phyloP scores from a whole-genome alignment of 2,113 vertebrate genomes.

The Herpailurus yagouaroundi region DNA sequence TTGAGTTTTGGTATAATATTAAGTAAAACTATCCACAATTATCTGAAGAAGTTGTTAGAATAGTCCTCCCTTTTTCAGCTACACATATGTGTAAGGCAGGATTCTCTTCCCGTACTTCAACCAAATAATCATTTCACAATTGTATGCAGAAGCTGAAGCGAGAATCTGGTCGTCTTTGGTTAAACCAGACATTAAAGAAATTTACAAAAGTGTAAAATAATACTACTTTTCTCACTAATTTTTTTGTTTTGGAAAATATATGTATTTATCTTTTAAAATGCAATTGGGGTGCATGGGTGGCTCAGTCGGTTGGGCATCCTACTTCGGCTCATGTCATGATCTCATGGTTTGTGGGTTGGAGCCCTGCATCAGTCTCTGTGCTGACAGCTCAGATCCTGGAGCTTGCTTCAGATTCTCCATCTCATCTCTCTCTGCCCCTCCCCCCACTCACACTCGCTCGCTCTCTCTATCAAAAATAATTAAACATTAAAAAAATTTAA shows the following conservation, averaged over 20 bases:
- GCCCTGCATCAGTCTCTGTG: too few species aligned
- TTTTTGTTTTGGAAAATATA: background rate
- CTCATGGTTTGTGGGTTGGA: too few species aligned
- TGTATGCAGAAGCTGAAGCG: background rate
- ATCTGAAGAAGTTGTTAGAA: background rate
- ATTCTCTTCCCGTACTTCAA: background rate
- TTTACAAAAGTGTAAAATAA: background rate
- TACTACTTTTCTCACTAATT: background rate
- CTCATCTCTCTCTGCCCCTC: too few species aligned
- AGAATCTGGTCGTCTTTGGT: background rate
- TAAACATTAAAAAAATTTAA: background rate
- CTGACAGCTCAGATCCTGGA: too few species aligned
- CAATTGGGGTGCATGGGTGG: background rate
- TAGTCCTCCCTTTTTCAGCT: background rate
- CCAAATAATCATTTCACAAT: background rate
- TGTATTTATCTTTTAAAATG: background rate
- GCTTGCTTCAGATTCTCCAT: too few species aligned
- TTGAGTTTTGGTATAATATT: background rate
- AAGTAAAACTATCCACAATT: background rate
- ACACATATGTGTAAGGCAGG: background rate
- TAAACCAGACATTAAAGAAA: background rate
- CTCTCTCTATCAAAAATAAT: too few species aligned
- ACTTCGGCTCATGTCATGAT: too few species aligned
- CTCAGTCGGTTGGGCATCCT: too few species aligned
- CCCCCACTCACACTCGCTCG: too few species aligned